phyloP scores from a whole-genome alignment of 53 echinoderm and acorn worm species.

The Echinometra lucunter region DNA sequence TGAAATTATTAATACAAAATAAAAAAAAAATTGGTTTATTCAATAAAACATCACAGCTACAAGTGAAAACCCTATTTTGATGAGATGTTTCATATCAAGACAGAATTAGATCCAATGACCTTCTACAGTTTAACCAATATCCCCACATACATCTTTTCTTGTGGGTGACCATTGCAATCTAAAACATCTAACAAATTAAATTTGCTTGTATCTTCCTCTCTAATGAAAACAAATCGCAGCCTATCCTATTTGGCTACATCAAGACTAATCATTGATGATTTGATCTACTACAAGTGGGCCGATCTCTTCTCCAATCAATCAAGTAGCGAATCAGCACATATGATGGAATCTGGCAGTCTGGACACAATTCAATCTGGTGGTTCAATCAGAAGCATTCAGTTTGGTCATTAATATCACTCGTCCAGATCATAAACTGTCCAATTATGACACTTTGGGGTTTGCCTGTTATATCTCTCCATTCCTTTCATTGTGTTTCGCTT shows the following conservation, averaged over 20 bases:
- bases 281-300: background rate
- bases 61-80: background rate
- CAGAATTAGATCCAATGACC: background rate
- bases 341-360: background rate
- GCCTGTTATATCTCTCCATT: slow-evolving; percentile 16
- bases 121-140: background rate
- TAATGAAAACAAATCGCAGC: slow-evolving; percentile 46
- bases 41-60: background rate
- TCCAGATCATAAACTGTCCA: background rate
- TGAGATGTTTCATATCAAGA: background rate
- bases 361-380: slow-evolving; percentile 29
- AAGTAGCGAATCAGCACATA: slow-evolving; percentile 20
- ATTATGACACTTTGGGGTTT: slow-evolving; percentile 23
- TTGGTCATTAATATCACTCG: slow-evolving; percentile 56
- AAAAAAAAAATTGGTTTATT: background rate
- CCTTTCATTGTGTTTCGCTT: background rate
- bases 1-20: too few species aligned
- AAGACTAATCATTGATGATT: slow-evolving; percentile 36
- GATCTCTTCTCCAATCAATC: slow-evolving; percentile 6
- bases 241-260: slow-evolving; percentile 24
- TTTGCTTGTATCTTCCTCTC: slow-evolving; percentile 50
- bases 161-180: slow-evolving; percentile 24
- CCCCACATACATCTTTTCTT: slow-evolving; percentile 5
- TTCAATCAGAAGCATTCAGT: background rate
- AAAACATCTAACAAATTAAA: slow-evolving; percentile 40